These are phyloP conservation scores for Lagenorhynchus albirostris DNA, from an alignment of 2,113 vertebrate species.

Conservation along the genomic window DNA sequence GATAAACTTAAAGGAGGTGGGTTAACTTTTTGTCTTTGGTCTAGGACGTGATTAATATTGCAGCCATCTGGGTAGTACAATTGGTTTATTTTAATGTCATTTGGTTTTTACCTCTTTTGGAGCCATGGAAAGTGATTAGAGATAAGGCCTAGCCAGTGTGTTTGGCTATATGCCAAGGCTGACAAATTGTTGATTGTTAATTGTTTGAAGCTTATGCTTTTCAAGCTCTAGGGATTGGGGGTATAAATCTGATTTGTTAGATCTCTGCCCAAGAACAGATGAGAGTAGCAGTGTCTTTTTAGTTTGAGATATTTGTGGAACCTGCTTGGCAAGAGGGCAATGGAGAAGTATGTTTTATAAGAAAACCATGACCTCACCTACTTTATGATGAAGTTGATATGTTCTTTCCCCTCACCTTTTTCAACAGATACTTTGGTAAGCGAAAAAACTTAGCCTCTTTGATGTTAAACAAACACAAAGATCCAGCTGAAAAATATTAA, in stretches of 20 bases:
- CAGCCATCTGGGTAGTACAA: background rate
- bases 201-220: background rate
- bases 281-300: background rate
- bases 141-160: background rate
- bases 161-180: background rate
- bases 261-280: background rate
- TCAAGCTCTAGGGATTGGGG: background rate
- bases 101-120: background rate
- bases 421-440: background rate
- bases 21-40: slow-evolving; percentile 4
- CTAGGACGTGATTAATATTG: background rate
- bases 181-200: background rate
- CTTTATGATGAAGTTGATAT: background rate
- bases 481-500: slow-evolving; percentile 4
- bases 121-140: background rate
- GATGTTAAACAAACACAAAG: slow-evolving; percentile 27
- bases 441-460: background rate
- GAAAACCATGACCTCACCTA: background rate
- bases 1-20: background rate
- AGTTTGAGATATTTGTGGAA: slow-evolving; percentile 22
- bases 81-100: slow-evolving; percentile 34
- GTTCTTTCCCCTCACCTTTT: background rate
- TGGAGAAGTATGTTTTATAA: background rate
- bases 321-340: background rate
- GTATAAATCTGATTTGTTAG: background rate